These are phyloP conservation scores for Ariolimax columbianus DNA, from an alignment of 2,888 invertebrate genomes.

Conservation along the genomic window DNA sequence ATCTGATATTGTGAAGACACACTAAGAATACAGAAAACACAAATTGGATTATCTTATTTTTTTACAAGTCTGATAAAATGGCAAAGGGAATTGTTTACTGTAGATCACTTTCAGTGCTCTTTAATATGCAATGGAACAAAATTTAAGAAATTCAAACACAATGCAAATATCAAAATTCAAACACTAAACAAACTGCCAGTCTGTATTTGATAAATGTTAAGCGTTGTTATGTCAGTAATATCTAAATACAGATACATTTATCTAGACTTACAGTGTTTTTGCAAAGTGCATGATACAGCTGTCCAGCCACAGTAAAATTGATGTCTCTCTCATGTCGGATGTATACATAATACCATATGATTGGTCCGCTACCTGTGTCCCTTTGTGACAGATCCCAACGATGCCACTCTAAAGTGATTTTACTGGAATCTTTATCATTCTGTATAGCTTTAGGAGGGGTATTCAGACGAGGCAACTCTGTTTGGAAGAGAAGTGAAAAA, in stretches of 20 bases:
- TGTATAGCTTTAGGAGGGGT: slow-evolving; percentile 63
- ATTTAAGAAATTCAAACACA: no score
- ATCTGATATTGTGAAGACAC: slow-evolving; percentile 64
- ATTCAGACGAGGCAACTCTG: slow-evolving; percentile 66
- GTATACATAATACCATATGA: slow-evolving; percentile 69
- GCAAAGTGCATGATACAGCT: slow-evolving; percentile 54
- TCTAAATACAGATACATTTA: background rate
- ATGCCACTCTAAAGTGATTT: slow-evolving; percentile 67
- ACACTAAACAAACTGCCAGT: no score
- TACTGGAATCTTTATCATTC: slow-evolving; percentile 58
- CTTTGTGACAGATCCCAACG: slow-evolving; percentile 67
- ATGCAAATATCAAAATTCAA: no score
- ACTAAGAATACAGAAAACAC: slow-evolving; percentile 45
- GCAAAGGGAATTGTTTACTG: no score
- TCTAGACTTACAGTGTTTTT: slow-evolving; percentile 47
- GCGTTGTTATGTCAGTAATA: no score
- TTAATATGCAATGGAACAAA: no score
- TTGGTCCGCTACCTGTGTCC: slow-evolving; percentile 69
- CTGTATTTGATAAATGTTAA: no score
- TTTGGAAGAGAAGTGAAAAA: no score
- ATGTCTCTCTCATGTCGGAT: slow-evolving; percentile 55
- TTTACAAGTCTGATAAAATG: no score
- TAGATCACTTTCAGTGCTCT: no score
- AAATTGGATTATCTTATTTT: no score
- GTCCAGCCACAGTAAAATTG: slow-evolving; percentile 52